Conservation (phyloP, 2,888 invertebrate genomes). For the Cerastis rubricosa region DNA sequence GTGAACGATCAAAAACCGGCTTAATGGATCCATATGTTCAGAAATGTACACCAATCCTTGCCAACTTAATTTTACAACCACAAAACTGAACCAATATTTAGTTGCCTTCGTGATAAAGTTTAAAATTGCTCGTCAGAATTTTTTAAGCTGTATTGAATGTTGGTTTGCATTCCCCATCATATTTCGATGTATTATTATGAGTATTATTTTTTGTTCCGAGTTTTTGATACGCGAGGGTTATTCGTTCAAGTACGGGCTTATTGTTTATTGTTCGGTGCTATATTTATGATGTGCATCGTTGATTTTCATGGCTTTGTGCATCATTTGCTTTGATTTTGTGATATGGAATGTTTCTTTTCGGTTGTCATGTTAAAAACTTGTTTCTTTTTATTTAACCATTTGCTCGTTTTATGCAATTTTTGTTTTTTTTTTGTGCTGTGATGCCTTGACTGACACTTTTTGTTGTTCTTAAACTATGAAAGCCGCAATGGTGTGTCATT, state of each 20-base stretch:
- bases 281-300: slow-evolving; percentile 65
- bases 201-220: slow-evolving; percentile 55
- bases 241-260: slow-evolving; percentile 49
- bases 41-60: slow-evolving; percentile 64
- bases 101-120: slow-evolving; percentile 10
- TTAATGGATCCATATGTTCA: slow-evolving; percentile 73
- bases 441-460: neutral
- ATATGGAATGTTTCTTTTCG: slow-evolving; percentile 17
- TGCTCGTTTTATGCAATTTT: neutral
- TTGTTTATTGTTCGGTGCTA: slow-evolving; percentile 63
- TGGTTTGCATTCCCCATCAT: slow-evolving; percentile 55
- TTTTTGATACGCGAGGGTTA: slow-evolving; percentile 58
- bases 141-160: neutral
- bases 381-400: neutral
- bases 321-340: slow-evolving; percentile 47
- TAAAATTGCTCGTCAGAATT: neutral
- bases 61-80: neutral
- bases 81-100: neutral
- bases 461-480: neutral
- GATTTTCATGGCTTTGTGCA: slow-evolving; percentile 54
- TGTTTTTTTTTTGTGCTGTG: neutral
- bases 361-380: neutral
- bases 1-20: slow-evolving; percentile 65
- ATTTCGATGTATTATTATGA: slow-evolving; percentile 67
- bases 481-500: neutral